Evolutionary conservation across 2,888 invertebrate species (phyloP), one percentile per base, ranked within the genome.

Genomic region (Brachylomia viminalis): DNA sequence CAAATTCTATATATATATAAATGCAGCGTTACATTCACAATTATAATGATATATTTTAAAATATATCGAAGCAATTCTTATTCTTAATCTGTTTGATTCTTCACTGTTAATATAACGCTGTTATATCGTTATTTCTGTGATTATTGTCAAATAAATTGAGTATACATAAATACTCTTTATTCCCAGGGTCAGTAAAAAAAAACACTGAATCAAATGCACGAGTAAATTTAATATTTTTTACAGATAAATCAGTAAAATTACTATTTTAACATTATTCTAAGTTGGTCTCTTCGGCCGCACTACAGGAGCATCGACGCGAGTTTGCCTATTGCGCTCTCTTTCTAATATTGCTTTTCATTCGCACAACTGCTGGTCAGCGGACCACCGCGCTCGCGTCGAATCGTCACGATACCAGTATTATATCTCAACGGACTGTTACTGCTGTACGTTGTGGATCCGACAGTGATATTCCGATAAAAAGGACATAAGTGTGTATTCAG

Each of bases 331-430:
- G 77, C 77, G 77, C 74, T 77, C 77, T 73, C 77, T 73, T 73
- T 73, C 73, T 77, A 77, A 77, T 77, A 77, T 77, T 77, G 77
- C 77, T 77, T 77, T 77, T 77, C 77, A 77, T 77, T 77, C 77
- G 77, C 72, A 77, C 77, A 77, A 73, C 77, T 77, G 77, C 77
- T 73, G 77, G 77, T 77, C 77, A 77, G 77, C 77, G 77, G 77
- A 77, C 77, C 77, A 77, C 77, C 77, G 77, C 77, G 77, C 77
- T 77, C 73, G 77, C 77, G 77, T 77, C 77, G 77, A 77, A 77
- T 77, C 77, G 77, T 77, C 77, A 73, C 77, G 77, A 77, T 77
- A 77, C 74, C 77, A 74, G 74, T 77, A 74, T 77, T 74, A 77
- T 74, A 77, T 77, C 74, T 74, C 77, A 77, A 77, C 77, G 77